Evolutionary conservation across 1,140 invertebrate species (phyloP).

Genomic region (Sweltsa coloradensis): DNA sequence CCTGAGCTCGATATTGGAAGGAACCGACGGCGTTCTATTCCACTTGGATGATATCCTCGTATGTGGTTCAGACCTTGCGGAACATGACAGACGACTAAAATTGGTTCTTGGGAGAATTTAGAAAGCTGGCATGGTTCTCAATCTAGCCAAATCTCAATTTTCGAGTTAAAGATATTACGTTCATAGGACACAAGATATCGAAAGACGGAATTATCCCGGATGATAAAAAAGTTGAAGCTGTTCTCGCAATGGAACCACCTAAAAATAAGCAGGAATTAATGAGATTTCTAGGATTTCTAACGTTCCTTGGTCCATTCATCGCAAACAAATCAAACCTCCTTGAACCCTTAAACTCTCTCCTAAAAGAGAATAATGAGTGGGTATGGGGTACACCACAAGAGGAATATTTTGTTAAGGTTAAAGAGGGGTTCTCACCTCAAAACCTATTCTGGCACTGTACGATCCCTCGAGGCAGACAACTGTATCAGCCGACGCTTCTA

Average conservation of each 20-base stretch:
- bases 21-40: conserved; percentile 7
- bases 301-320: not conserved
- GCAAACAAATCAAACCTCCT: not conserved
- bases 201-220: not conserved
- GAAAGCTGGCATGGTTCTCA: not conserved
- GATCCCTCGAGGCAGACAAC: not conserved
- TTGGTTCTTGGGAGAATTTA: not conserved
- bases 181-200: not conserved
- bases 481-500: conserved; percentile 1
- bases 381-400: not conserved
- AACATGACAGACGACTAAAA: not conserved
- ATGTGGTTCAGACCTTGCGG: not conserved
- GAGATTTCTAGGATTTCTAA: not conserved
- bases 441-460: not conserved
- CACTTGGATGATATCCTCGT: conserved; percentile 14
- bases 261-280: not conserved
- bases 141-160: not conserved
- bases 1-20: conserved; percentile 4
- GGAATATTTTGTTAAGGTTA: not conserved
- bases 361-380: not conserved
- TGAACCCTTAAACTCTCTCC: not conserved
- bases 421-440: not conserved
- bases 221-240: not conserved
- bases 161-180: not conserved
- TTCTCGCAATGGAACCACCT: not conserved